Conservation (phyloP, 2,888 invertebrate genomes). For the Eudemis profundana region DNA sequence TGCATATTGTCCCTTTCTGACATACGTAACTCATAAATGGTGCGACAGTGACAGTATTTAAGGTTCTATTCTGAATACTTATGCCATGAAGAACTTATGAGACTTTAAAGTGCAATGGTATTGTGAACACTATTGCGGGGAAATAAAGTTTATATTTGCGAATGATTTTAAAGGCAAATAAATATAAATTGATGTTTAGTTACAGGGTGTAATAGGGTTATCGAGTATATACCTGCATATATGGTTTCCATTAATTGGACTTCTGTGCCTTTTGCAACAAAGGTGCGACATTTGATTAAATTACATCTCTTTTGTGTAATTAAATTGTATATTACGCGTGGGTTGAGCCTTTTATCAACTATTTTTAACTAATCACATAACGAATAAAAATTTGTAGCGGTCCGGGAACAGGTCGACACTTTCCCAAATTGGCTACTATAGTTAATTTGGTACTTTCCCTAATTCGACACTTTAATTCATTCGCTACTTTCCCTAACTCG, state of each 20-base stretch:
- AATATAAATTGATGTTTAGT: neutral
- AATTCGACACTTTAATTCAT: too few species aligned
- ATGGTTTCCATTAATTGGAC: conserved; percentile 31
- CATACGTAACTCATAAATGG: neutral
- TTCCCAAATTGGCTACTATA: too few species aligned
- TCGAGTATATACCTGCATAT: conserved; percentile 14
- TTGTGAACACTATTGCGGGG: neutral
- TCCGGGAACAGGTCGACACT: too few species aligned
- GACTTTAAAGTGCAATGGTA: neutral
- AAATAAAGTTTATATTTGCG: neutral
- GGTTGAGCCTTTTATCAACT: conserved; percentile 11
- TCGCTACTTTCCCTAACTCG: too few species aligned
- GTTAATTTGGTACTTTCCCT: too few species aligned
- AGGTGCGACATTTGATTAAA: conserved; percentile 40
- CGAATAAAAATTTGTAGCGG: too few species aligned
- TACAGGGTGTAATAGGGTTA: conserved; percentile 11
- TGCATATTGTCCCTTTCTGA: conserved; percentile 5
- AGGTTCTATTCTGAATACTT: neutral
- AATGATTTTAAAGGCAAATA: neutral
- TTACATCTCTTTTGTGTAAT: conserved; percentile 25
- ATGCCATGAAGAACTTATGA: neutral
- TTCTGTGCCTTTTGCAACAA: conserved; percentile 29
- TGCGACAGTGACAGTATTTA: conserved; percentile 1
- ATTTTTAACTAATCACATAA: conserved; percentile 8
- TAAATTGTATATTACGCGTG: conserved; percentile 4